Evolutionary conservation across 2,797 vertebrate genomes (phyloP), one percentile per base, ranked within the genome.

Genomic region (Buceros bicornis): DNA sequence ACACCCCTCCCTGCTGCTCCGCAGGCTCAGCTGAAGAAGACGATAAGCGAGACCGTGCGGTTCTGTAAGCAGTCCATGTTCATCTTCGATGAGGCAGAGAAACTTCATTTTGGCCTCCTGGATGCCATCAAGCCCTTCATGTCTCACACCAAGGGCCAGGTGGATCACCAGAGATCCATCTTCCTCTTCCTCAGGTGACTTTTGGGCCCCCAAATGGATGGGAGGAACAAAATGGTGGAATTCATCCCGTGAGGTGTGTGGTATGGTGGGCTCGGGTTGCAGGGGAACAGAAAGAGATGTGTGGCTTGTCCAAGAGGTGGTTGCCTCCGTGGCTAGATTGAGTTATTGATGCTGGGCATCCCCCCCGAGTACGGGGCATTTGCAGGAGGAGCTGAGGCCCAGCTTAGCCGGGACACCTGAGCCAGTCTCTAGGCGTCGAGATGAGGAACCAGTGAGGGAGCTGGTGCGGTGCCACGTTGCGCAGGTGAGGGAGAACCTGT

Each of bases 41-140:
- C 99, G 37, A 98, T 99, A 70, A 95, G 97, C 4, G 98, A 99
- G 97, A 98, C 98, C 17, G 97, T 98, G 73, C 95, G 98, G 78
- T 98, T 96, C 69, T 99, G 99, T 95, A 91, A 94, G 25, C 99
- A 99, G 98, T 98, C 99, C 35, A 97, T 99, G 81, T 99, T 99
- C 94, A 98, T 99, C 96, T 99, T 99, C 1, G 99, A 99, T 4
- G 99, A 99, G 91, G 99, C 99, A 0, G 99, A 99, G 97, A 99
- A 99, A 96, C 98, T 99, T 82, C 99, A 99, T n/a, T 98, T 98
- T 0, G 98, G 96, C 48, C 99, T 99, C 81, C 98, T 99, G 54
- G 99, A 99, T 12, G 98, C 98, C 90, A 98, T 99, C 76, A 98
- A 98, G 67, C 98, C 98, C 51, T 99, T 98, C 94, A 95, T 99